Evolutionary conservation across 2,888 invertebrate species (phyloP).

Genomic region (Pyrochroa serraticornis): DNA sequence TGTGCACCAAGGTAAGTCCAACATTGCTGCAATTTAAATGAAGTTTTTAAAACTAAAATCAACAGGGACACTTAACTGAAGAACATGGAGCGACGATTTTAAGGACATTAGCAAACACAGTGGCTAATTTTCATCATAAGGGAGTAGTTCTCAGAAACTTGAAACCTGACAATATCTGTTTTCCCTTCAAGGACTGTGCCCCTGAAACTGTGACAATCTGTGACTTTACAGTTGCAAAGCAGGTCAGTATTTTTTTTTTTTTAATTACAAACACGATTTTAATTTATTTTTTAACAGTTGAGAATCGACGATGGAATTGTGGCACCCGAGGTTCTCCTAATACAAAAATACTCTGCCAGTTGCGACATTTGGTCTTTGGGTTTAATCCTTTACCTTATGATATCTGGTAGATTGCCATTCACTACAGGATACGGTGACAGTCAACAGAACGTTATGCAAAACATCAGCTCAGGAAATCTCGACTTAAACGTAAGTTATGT

Average conservation of each 20-base stretch:
- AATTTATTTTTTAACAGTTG: slow-evolving; percentile 44
- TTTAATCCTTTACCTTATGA: slow-evolving; percentile 93
- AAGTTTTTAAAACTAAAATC: slow-evolving; percentile 9
- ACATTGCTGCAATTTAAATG: too few relatives aligned
- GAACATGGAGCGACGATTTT: slow-evolving; percentile 91
- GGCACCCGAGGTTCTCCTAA: slow-evolving; percentile 94
- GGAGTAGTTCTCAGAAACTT: slow-evolving; percentile 91
- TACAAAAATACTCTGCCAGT: slow-evolving; percentile 97
- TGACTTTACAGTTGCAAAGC: slow-evolving; percentile 98
- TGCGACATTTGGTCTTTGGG: slow-evolving; percentile 99
- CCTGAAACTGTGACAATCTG: slow-evolving; percentile 92
- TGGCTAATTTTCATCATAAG: slow-evolving; percentile 93
- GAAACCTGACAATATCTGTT: slow-evolving; percentile 97
- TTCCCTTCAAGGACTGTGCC: slow-evolving; percentile 80
- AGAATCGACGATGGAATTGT: slow-evolving; percentile 74
- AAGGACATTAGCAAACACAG: slow-evolving; percentile 83
- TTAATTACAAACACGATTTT: background rate
- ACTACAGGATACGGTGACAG: slow-evolving; percentile 74
- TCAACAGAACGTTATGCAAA: slow-evolving; percentile 87
- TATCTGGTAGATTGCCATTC: slow-evolving; percentile 82
- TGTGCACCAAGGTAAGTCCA: slow-evolving; percentile 65
- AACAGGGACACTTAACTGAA: slow-evolving; percentile 79
- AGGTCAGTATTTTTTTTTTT: slow-evolving; percentile 77
- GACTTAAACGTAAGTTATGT: slow-evolving; percentile 58
- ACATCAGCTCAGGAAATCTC: slow-evolving; percentile 91